Percentiles rank a stretch among this genome's conserved stretches.
Conservation (phyloP, 2,797 vertebrate genomes). For the Onychomys arenicola region DNA sequence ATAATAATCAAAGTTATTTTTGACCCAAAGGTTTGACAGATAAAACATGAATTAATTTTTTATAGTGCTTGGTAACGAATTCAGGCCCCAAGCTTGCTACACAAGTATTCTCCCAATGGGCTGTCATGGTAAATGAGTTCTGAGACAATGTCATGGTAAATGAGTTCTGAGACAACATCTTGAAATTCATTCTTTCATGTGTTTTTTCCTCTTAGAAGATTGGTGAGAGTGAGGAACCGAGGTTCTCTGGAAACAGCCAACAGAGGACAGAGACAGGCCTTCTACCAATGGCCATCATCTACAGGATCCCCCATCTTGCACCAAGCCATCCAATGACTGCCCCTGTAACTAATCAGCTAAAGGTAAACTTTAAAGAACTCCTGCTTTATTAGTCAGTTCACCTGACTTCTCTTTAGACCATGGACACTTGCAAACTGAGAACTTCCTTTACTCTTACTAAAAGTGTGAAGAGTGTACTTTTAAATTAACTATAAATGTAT, state of each 20-base stretch:
- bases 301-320: not conserved
- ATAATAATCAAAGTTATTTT: not conserved
- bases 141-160: too few relatives aligned
- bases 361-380: not conserved
- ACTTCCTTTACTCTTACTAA: not conserved
- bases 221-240: not conserved
- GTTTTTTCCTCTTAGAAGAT: not conserved
- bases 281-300: too few relatives aligned
- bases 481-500: not conserved
- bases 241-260: not conserved
- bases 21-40: not conserved
- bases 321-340: not conserved
- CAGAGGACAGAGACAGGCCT: not conserved
- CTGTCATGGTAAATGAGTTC: too few relatives aligned
- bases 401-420: not conserved
- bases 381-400: not conserved
- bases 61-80: not conserved
- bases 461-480: not conserved
- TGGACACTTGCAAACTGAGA: not conserved
- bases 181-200: not conserved
- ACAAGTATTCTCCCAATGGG: not conserved
- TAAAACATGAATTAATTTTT: not conserved
- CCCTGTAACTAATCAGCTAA: not conserved
- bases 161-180: too few relatives aligned
- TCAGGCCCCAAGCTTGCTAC: not conserved